Evolutionary conservation across 2,888 invertebrate genomes (phyloP).

Genomic region (Eurytoma californica): DNA sequence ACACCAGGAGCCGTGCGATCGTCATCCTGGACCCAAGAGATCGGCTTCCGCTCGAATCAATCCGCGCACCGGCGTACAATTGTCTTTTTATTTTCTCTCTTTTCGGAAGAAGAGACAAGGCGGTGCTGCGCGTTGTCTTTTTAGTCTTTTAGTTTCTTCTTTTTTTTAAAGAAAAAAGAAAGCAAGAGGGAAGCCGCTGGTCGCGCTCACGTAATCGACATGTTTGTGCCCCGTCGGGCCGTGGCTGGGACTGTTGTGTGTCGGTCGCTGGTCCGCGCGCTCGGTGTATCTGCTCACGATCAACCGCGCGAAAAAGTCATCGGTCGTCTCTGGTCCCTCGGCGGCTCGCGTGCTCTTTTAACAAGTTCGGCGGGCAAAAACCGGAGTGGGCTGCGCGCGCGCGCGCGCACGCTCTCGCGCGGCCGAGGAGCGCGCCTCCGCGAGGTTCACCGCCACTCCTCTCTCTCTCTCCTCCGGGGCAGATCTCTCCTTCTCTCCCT

Average conservation of each 20-base stretch:
- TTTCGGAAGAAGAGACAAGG: no score
- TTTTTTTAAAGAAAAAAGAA: no score
- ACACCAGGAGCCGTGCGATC: conserved; percentile 19
- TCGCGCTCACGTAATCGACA: conserved; percentile 48
- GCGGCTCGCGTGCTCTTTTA: conserved; percentile 57
- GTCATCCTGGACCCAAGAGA: conserved; percentile 2
- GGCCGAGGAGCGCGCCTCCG: neutral
- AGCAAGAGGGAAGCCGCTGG: no score
- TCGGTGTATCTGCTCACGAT: conserved; percentile 35
- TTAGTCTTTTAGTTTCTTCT: no score
- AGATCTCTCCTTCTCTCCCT: conserved; percentile 1
- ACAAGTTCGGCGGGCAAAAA: conserved; percentile 58
- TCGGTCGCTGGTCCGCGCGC: neutral
- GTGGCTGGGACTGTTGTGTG: neutral
- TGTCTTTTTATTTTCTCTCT: no score
- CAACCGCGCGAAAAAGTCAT: conserved; percentile 57
- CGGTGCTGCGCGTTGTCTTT: no score
- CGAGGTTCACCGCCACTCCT: conserved; percentile 44
- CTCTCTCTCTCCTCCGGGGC: conserved; percentile 29
- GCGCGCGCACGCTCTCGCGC: conserved; percentile 36
- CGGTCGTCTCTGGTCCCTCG: conserved; percentile 57
- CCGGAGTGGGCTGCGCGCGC: conserved; percentile 56
- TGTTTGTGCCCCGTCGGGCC: conserved; percentile 27
- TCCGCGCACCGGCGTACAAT: no score
- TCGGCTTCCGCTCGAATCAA: no score